Evolutionary conservation across 2,888 invertebrate genomes (phyloP).

Genomic region (Antheraea assamensis): DNA sequence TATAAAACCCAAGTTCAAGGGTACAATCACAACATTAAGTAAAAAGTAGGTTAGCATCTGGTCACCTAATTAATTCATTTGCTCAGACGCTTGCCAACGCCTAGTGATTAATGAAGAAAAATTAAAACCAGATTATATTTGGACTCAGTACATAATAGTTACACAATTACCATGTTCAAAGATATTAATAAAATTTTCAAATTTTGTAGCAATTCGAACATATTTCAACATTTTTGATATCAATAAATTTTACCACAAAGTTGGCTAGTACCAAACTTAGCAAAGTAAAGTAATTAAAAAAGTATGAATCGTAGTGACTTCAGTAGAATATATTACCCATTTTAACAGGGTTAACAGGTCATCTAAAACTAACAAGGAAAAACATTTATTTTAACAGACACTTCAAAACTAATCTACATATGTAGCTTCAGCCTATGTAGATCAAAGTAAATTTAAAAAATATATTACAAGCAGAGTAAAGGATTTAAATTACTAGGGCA

Average conservation of each 20-base stretch:
- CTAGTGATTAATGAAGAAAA: conserved; percentile 1
- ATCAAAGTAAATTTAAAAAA: conserved; percentile 22
- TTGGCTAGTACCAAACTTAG: background rate
- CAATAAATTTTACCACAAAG: background rate
- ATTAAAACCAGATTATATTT: background rate
- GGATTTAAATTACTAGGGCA: background rate
- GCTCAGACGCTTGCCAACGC: conserved; percentile 16
- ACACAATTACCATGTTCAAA: background rate
- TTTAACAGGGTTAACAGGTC: conserved; percentile 27
- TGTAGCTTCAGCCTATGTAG: conserved; percentile 19
- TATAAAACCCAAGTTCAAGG: conserved; percentile 22
- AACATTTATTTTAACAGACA: conserved; percentile 13
- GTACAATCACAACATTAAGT: conserved; percentile 8
- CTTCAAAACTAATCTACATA: conserved; percentile 24
- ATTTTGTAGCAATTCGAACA: background rate
- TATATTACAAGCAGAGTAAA: conserved; percentile 4
- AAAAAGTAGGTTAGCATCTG: conserved; percentile 20
- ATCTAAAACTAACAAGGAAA: conserved; percentile 26
- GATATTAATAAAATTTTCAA: background rate
- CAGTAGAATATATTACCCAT: background rate
- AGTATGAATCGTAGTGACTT: background rate
- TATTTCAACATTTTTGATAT: background rate
- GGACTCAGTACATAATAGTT: background rate
- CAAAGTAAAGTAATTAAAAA: background rate
- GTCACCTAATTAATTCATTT: conserved; percentile 12